These are phyloP conservation scores for Synanthedon formicaeformis DNA, from an alignment of 2,888 invertebrate species.

Conservation along the genomic window DNA sequence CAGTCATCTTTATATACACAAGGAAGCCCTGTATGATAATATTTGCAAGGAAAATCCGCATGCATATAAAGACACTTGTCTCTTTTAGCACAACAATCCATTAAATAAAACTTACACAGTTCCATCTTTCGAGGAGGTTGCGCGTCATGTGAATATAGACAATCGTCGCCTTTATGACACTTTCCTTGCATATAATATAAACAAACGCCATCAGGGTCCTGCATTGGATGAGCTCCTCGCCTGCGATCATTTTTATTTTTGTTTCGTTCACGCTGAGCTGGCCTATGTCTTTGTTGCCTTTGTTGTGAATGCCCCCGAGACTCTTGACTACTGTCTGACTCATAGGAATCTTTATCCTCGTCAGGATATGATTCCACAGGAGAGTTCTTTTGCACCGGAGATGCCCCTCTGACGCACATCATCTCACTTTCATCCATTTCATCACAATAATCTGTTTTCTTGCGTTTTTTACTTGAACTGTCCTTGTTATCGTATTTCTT, in stretches of 20 bases:
- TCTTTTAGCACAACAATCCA: constrained; percentile 95
- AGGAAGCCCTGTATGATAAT: constrained; percentile 91
- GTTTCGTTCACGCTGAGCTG: constrained; percentile 52
- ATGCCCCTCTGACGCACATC: constrained; percentile 83
- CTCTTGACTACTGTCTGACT: constrained; percentile 68
- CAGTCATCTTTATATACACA: constrained; percentile 88
- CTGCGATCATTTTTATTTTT: constrained; percentile 64
- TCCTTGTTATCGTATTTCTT: constrained; percentile 72
- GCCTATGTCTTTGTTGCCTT: constrained; percentile 50
- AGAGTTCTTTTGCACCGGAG: constrained; percentile 65
- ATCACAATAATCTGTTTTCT: constrained; percentile 66
- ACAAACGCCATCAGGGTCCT: constrained; percentile 80
- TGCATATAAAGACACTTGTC: constrained; percentile 97
- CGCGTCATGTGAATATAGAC: constrained; percentile 88
- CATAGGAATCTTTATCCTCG: constrained; percentile 67
- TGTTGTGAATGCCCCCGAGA: constrained; percentile 62
- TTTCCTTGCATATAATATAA: constrained; percentile 90
- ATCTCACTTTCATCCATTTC: constrained; percentile 83
- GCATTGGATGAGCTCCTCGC: constrained; percentile 69
- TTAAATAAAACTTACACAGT: constrained; percentile 95
- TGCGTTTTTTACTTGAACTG: constrained; percentile 70
- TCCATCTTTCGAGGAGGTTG: constrained; percentile 89
- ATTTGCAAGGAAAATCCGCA: constrained; percentile 97
- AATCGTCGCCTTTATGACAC: constrained; percentile 87
- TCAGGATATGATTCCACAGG: constrained; percentile 47